Conservation (phyloP, 2,888 invertebrate species). For the Rhagophthalmus giganteus region DNA sequence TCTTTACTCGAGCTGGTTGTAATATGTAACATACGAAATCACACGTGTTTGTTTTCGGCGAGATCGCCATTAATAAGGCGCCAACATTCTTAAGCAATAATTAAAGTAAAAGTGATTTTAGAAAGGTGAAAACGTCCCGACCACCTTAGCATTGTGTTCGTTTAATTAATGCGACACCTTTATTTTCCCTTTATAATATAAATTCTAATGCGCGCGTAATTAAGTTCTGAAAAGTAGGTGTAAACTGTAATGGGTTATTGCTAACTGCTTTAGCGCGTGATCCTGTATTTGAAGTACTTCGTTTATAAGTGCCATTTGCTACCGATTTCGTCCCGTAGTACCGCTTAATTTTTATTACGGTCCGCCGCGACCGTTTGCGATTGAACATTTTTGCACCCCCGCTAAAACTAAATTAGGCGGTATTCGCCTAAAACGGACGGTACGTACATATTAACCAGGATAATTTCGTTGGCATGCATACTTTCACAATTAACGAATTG, state of each 20-base stretch:
- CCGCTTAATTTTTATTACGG: not conserved
- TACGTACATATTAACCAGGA: not conserved
- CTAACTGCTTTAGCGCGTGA: constrained; percentile 32
- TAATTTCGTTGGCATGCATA: not conserved
- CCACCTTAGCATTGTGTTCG: not conserved
- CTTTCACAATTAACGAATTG: not conserved
- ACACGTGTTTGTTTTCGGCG: constrained; percentile 20
- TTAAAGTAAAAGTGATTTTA: constrained; percentile 26
- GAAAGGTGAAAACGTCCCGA: constrained; percentile 21
- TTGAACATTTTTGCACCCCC: not conserved
- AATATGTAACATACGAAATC: constrained; percentile 29
- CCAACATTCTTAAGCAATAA: constrained; percentile 24
- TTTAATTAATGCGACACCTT: constrained; percentile 10
- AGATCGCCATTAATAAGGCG: constrained; percentile 25
- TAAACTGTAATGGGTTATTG: constrained; percentile 27
- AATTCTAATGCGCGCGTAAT: constrained; percentile 22
- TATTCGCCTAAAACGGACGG: no score
- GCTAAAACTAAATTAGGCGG: no score
- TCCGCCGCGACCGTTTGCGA: not conserved
- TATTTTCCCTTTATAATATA: constrained; percentile 10
- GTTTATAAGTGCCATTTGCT: constrained; percentile 31
- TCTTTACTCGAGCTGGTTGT: constrained; percentile 13
- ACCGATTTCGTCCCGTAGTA: constrained; percentile 24
- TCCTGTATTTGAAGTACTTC: constrained; percentile 36
- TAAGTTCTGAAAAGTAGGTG: constrained; percentile 17